Evolutionary conservation across 2,888 invertebrate species (phyloP), one percentile per base, ranked within the genome.

Genomic region (Agrypnus murinus): DNA sequence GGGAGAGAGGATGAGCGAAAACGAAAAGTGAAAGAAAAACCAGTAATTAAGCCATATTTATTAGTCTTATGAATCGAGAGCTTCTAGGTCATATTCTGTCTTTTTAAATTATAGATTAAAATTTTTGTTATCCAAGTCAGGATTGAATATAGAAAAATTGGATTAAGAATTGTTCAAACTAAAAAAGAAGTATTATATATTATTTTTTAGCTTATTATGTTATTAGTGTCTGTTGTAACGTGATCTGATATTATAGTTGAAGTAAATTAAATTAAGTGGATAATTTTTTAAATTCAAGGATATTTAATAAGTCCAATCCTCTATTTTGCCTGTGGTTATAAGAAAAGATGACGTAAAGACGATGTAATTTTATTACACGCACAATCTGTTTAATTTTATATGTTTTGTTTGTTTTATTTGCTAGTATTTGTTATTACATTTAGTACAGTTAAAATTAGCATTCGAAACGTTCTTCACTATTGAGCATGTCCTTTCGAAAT

Each of bases 281-380:
- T 43, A 43, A 43, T 43, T 12, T 43, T n/a, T 43, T 43, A 15
- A 43, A 43, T 43, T 43, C 43, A 43, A 43, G 43, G 43, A 40
- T 10, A 40, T 25, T 25, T 25, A 5, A n/a, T n/a, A n/a, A n/a
- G 38, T 5, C 38, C n/a, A 12, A 12, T 15, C 14, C 14, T 15
- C 6, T 7, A 43, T 43, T 6, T 43, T 14, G 12, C 43, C 8
- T 43, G 14, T 7, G 12, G 12, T n/a, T 10, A 25, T 25, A 25
- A 25, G 1, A 14, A 8, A 4, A 15, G 2, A 43, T 43, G 43
- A 12, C 43, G 43, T 5, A n/a, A n/a, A 43, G 15, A 43, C 14
- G 14, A n/a, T n/a, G 5, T 15, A 12, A 43, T 14, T 43, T 43
- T 43, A 43, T 1, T 15, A 15, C n/a, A 6, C 8, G 15, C 43